phyloP scores from a whole-genome alignment of 53 echinoderm and acorn worm genomes.

The Actinopyga echinites region DNA sequence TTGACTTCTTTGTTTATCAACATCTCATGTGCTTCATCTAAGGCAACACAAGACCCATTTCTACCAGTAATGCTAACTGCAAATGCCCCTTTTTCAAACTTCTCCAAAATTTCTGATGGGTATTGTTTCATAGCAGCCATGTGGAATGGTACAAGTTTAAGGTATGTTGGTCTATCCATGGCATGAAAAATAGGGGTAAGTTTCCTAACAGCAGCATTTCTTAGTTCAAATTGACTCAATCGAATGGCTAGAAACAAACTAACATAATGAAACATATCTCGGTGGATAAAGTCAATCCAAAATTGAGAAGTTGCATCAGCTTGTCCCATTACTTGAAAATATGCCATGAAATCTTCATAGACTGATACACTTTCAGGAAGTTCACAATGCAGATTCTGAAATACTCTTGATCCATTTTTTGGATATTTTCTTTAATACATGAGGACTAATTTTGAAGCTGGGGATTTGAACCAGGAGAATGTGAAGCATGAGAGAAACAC shows the following conservation, averaged over 20 bases:
- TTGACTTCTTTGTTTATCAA: too few species aligned
- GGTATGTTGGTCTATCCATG: slow-evolving; percentile 14
- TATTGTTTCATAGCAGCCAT: slow-evolving; percentile 21
- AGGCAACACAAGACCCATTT: slow-evolving; percentile 49
- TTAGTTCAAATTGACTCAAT: neutral
- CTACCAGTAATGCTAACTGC: slow-evolving; percentile 57
- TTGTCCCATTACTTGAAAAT: too few species aligned
- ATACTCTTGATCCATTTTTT: too few species aligned
- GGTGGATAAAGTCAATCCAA: slow-evolving; percentile 16
- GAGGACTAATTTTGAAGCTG: too few species aligned
- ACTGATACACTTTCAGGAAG: too few species aligned
- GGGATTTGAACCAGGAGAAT: neutral
- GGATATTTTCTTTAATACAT: too few species aligned
- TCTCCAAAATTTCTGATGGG: slow-evolving; percentile 18
- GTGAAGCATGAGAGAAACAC: neutral
- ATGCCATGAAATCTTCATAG: too few species aligned
- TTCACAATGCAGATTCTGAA: too few species aligned
- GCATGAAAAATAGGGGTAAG: slow-evolving; percentile 6
- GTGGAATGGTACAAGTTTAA: slow-evolving; percentile 34
- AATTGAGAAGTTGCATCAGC: too few species aligned
- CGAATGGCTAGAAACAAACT: neutral
- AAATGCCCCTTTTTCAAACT: slow-evolving; percentile 63
- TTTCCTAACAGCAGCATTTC: neutral
- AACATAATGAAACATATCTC: neutral
- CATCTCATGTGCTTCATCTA: slow-evolving; percentile 73